Percentiles rank a stretch among this genome's conserved stretches.
phyloP scores from a whole-genome alignment of 2,888 invertebrate species.

The Tanytarsus gracilentus region DNA sequence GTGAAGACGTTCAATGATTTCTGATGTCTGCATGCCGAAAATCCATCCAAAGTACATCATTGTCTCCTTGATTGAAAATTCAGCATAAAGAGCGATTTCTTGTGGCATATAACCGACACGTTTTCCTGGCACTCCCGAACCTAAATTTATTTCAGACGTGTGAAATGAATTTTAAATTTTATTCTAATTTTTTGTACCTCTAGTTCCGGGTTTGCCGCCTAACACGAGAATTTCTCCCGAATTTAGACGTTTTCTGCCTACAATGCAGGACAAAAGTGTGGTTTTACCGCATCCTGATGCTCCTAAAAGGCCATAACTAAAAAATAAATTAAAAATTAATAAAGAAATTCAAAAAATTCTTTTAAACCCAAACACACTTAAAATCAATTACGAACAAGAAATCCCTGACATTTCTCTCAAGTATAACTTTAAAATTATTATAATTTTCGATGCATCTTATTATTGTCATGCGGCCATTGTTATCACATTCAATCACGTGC shows the following conservation, averaged over 20 bases:
- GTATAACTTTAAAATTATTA: neutral
- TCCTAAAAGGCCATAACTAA: conserved; percentile 85
- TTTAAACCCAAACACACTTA: no score
- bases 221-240: conserved; percentile 83
- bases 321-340: conserved; percentile 31
- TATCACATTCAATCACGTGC: no score
- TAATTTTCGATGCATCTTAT: no score
- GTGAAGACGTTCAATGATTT: conserved; percentile 70
- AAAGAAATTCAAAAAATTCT: conserved; percentile 1
- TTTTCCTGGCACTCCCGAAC: conserved; percentile 86
- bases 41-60: conserved; percentile 96
- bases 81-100: conserved; percentile 82
- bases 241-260: conserved; percentile 76
- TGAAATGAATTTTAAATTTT: neutral
- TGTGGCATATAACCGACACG: conserved; percentile 97
- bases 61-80: conserved; percentile 89
- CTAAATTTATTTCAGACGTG: no score
- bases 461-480: no score
- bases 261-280: conserved; percentile 83
- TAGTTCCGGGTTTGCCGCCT: conserved; percentile 81
- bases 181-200: conserved; percentile 44
- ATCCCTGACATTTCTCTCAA: no score
- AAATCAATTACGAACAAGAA: no score
- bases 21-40: conserved; percentile 78
- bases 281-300: conserved; percentile 98